A percentile compares a stretch with the other conserved stretches of the same genome.
phyloP scores from a whole-genome alignment of 2,797 vertebrate species.

The Poeciliopsis infans region DNA sequence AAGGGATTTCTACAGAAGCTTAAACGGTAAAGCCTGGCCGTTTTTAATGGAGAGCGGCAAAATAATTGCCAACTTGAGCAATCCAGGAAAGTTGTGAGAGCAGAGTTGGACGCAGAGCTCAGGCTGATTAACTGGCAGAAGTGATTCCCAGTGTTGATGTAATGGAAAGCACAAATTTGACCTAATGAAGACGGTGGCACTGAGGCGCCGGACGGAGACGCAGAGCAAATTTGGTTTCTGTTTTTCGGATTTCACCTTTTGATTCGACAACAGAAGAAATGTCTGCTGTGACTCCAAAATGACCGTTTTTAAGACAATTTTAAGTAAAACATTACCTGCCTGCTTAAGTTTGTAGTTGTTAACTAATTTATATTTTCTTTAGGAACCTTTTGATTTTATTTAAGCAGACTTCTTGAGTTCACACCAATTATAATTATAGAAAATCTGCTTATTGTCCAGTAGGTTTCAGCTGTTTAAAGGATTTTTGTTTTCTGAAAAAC shows the following conservation, averaged over 20 bases:
- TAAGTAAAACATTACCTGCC: background rate
- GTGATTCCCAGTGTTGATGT: constrained; percentile 54
- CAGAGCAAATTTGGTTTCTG: constrained; percentile 10
- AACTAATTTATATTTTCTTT: background rate
- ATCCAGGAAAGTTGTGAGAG: constrained; percentile 44
- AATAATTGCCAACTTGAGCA: constrained; percentile 41
- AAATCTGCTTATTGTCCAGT: background rate
- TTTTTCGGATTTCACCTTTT: background rate
- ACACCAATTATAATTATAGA: background rate
- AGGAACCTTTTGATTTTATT: background rate
- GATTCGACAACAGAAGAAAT: background rate
- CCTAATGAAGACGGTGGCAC: constrained; percentile 15
- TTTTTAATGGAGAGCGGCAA: constrained; percentile 27
- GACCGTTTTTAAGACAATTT: background rate
- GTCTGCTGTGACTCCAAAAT: background rate
- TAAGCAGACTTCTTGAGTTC: background rate
- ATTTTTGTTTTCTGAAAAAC: no score
- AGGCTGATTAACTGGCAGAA: constrained; percentile 51
- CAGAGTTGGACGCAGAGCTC: constrained; percentile 38
- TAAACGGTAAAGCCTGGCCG: constrained; percentile 1
- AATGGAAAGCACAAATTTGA: constrained; percentile 43
- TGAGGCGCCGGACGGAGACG: constrained; percentile 16
- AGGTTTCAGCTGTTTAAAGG: background rate
- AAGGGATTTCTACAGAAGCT: constrained; percentile 32
- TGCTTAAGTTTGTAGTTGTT: background rate